These are phyloP conservation scores for Platichthys stellatus DNA, from an alignment of 2,113 vertebrate species.

Conservation along the genomic window DNA sequence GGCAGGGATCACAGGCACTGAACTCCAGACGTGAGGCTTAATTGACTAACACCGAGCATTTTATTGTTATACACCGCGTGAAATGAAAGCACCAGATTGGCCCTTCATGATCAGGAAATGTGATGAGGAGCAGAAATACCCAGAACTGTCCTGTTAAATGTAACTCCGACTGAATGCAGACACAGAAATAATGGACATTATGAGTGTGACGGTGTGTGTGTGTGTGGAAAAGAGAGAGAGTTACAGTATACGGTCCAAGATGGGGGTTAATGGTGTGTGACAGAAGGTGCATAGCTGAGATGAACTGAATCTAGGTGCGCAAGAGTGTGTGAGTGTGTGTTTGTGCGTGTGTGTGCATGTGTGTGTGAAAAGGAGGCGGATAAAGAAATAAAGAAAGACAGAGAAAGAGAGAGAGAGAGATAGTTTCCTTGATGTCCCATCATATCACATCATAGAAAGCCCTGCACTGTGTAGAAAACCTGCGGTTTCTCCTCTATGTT, in stretches of 20 bases:
- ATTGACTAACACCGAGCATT: slow-evolving; percentile 16
- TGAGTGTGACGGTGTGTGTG: slow-evolving; percentile 8
- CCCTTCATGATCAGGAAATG: not conserved
- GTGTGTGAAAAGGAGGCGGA: not conserved
- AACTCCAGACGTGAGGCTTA: slow-evolving; percentile 11
- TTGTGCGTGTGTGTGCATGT: not conserved
- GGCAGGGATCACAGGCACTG: not conserved
- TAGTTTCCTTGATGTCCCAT: slow-evolving; percentile 66
- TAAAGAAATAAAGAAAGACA: not conserved
- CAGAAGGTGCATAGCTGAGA: slow-evolving; percentile 64
- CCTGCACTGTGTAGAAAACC: slow-evolving; percentile 59
- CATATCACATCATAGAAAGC: slow-evolving; percentile 63
- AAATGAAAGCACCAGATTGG: slow-evolving; percentile 23
- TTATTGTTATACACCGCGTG: slow-evolving; percentile 2
- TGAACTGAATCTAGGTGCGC: slow-evolving; percentile 66
- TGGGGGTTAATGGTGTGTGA: slow-evolving; percentile 75
- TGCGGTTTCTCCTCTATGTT: slow-evolving; percentile 69
- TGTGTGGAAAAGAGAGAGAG: slow-evolving; percentile 19
- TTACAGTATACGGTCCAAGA: slow-evolving; percentile 40
- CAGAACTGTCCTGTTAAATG: slow-evolving; percentile 28
- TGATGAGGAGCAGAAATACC: slow-evolving; percentile 14
- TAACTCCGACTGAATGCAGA: slow-evolving; percentile 16
- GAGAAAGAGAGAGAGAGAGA: not conserved
- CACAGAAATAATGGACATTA: slow-evolving; percentile 16
- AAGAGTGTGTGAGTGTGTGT: slow-evolving; percentile 29